A percentile compares a stretch with the other conserved stretches of the same genome.
These are phyloP conservation scores for Aspidoscelis tigris DNA, from an alignment of 2,113 vertebrate genomes.

Conservation along the genomic window DNA sequence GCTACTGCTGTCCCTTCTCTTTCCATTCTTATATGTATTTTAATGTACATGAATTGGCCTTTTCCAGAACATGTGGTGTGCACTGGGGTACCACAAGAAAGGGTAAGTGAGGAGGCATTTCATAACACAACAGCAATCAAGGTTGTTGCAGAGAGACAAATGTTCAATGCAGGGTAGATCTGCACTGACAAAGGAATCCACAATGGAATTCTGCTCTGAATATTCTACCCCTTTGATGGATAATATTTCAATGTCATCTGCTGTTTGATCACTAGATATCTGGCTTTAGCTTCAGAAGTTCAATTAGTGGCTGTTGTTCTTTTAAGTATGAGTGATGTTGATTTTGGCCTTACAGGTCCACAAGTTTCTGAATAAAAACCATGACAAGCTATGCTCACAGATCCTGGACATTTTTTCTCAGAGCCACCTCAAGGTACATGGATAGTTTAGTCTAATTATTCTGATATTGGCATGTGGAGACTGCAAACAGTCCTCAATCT, in stretches of 20 bases:
- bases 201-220: neutral
- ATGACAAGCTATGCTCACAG: slow-evolving; percentile 83
- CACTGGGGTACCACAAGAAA: too few relatives aligned
- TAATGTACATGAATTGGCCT: too few relatives aligned
- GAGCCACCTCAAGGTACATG: slow-evolving; percentile 84
- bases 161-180: neutral
- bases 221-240: neutral
- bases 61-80: too few relatives aligned
- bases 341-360: slow-evolving; percentile 81
- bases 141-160: neutral
- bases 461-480: neutral
- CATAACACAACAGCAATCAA: neutral
- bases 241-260: neutral
- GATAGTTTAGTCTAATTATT: neutral
- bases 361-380: slow-evolving; percentile 92
- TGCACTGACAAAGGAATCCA: neutral
- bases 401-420: slow-evolving; percentile 85
- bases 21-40: too few relatives aligned
- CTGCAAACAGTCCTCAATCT: neutral
- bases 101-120: neutral
- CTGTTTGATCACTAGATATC: neutral
- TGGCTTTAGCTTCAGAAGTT: neutral
- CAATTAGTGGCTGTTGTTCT: neutral
- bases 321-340: neutral
- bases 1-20: too few relatives aligned